Evolutionary conservation across 2,888 invertebrate species (phyloP), one percentile per base, ranked within the genome.

Genomic region (Lasioglossum villosulum): DNA sequence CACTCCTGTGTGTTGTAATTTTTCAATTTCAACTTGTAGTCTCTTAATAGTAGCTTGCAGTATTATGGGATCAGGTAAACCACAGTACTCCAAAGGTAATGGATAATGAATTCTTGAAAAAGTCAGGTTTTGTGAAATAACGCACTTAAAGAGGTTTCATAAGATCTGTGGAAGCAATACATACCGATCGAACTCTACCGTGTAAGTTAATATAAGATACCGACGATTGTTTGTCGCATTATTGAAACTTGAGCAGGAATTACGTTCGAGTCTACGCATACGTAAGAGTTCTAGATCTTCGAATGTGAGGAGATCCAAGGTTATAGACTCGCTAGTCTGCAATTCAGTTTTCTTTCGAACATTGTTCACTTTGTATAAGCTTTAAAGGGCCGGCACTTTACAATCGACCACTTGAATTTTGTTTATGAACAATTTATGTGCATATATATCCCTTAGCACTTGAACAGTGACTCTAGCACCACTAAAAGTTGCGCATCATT

Each of bases 111-210:
- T 96, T 92, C 96, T 93, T 92, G 90, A 90, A 89, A 81, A 84
- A 83, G 88, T 86, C 30, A 63, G 19, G 19, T 63, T 30, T 63
- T 19, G 63, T 63, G n/a, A 34, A 63, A 4, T 70, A 70, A 39
- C 12, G 10, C 14, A 14, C 0, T 52, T 52, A 14, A 10, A n/a
- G n/a, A 19, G 56, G 3, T 80, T 70, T 75, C 23, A 70, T 5
- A 71, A 30, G 27, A 30, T 45, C 34, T 56, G 30, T 27, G 23
- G 42, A 37, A 23, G 10, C 27, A 27, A 42, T 52, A 70, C 80
- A 87, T 93, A 96, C 95, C 95, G 95, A 92, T 96, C 96, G 92
- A 96, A 96, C 93, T 96, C 96, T 30, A 96, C 96, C 37, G 95
- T 94, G 83, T 96, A 96, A 2, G 96, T 96, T 45, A 96, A 92